A percentile compares a stretch with the other conserved stretches of the same genome.
Conservation (phyloP, 2,113 vertebrate species). For the Pleuronectes platessa region DNA sequence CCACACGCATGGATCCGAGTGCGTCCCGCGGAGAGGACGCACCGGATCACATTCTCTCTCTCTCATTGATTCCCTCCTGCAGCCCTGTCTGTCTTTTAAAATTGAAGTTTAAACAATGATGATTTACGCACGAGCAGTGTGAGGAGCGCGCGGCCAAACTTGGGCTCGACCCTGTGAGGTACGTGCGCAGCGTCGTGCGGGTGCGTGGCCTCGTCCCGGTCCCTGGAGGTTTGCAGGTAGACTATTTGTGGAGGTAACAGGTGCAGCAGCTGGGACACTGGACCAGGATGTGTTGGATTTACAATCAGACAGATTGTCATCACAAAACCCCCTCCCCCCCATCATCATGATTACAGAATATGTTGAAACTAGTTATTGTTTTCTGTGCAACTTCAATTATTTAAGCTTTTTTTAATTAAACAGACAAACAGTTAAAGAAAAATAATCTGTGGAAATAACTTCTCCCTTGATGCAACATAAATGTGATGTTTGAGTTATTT, state of each 20-base stretch:
- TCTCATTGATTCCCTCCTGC: too few species aligned
- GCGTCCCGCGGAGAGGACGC: background rate
- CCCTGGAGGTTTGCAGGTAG: conserved; percentile 40
- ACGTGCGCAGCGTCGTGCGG: conserved; percentile 31
- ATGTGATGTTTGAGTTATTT: too few species aligned
- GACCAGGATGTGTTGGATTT: background rate
- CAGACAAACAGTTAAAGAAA: too few species aligned
- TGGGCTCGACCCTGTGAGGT: background rate
- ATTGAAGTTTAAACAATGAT: background rate
- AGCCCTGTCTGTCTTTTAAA: background rate
- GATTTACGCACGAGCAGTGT: background rate
- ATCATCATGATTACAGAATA: too few species aligned
- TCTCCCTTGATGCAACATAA: too few species aligned
- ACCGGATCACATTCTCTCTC: background rate
- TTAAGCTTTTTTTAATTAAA: too few species aligned
- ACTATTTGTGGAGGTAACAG: conserved; percentile 74
- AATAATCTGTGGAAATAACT: too few species aligned
- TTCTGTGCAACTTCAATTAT: too few species aligned
- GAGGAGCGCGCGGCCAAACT: background rate
- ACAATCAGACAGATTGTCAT: background rate
- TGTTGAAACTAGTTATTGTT: too few species aligned
- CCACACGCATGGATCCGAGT: background rate
- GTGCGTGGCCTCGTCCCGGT: conserved; percentile 20
- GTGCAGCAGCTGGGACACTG: conserved; percentile 63
- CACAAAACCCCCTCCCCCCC: background rate